These are phyloP conservation scores for Cecidostiba fungosa DNA, from an alignment of 2,888 invertebrate species.

Conservation along the genomic window DNA sequence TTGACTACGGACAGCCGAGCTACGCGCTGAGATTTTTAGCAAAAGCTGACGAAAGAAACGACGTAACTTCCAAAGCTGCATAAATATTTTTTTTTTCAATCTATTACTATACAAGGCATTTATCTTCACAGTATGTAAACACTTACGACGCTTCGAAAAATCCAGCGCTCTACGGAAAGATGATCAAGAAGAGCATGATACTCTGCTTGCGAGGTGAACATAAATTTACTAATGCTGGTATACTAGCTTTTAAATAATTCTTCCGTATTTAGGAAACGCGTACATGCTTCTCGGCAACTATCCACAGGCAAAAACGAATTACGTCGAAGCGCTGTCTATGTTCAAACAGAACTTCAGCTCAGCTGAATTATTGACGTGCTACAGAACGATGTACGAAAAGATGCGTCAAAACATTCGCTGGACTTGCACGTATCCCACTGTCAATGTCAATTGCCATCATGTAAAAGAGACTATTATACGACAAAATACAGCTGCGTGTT, in stretches of 20 bases:
- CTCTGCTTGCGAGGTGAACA: constrained; percentile 64
- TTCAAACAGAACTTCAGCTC: neutral
- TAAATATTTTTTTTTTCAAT: too few species aligned
- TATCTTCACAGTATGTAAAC: constrained; percentile 19
- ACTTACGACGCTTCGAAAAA: constrained; percentile 39
- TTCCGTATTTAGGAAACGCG: constrained; percentile 69
- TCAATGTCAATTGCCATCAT: neutral
- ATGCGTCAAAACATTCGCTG: constrained; percentile 57
- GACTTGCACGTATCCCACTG: constrained; percentile 29
- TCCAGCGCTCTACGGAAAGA: constrained; percentile 19
- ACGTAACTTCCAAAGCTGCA: constrained; percentile 28
- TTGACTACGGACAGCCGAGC: constrained; percentile 72
- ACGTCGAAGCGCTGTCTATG: constrained; percentile 64
- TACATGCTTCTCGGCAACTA: constrained; percentile 67
- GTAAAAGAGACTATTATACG: neutral
- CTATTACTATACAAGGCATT: too few species aligned
- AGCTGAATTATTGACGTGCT: constrained; percentile 45
- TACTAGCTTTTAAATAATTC: too few species aligned
- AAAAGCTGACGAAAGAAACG: constrained; percentile 67
- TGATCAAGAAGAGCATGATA: constrained; percentile 62
- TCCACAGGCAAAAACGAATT: constrained; percentile 66
- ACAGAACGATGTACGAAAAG: constrained; percentile 51
- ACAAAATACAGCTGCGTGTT: constrained; percentile 64
- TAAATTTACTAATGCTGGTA: neutral
- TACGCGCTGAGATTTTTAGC: constrained; percentile 73